Conservation (phyloP, 2,888 invertebrate species). For the Omphaloscelis lunosa region DNA sequence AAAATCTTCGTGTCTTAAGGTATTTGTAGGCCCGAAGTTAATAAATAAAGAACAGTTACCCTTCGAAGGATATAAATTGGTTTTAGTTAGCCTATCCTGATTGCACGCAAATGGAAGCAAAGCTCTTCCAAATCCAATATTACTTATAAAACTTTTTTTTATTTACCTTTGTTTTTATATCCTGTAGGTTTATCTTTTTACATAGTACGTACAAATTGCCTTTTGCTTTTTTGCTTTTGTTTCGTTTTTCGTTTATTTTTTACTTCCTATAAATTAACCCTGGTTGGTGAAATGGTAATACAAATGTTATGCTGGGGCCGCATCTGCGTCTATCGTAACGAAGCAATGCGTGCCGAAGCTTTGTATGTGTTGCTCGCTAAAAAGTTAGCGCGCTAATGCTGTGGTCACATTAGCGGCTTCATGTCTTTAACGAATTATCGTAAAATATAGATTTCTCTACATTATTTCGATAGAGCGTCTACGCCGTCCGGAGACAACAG, state of each 20-base stretch:
- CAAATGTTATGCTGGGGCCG: too few relatives aligned
- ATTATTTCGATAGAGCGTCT: too few relatives aligned
- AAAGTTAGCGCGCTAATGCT: too few relatives aligned
- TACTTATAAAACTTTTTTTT: slow-evolving; percentile 14
- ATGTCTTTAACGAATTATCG: too few relatives aligned
- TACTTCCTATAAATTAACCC: neutral
- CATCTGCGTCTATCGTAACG: too few relatives aligned
- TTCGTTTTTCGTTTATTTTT: neutral
- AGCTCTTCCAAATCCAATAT: slow-evolving; percentile 37
- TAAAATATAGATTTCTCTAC: too few relatives aligned
- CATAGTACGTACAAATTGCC: neutral
- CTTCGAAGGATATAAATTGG: slow-evolving; percentile 37
- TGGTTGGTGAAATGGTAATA: neutral
- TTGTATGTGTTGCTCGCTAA: too few relatives aligned
- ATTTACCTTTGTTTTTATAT: slow-evolving; percentile 12
- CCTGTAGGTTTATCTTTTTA: slow-evolving; percentile 21
- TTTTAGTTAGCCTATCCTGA: slow-evolving; percentile 45
- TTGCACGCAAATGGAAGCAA: slow-evolving; percentile 32
- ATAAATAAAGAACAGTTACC: slow-evolving; percentile 29
- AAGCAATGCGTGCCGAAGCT: too few relatives aligned
- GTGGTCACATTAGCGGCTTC: too few relatives aligned
- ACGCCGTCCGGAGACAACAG: too few relatives aligned
- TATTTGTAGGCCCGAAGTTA: slow-evolving; percentile 4
- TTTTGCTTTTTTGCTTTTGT: slow-evolving; percentile 17
- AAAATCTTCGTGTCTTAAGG: slow-evolving; percentile 5